Evolutionary conservation across 2,888 invertebrate genomes (phyloP), one percentile per base, ranked within the genome.

Genomic region (Thumatha senex): DNA sequence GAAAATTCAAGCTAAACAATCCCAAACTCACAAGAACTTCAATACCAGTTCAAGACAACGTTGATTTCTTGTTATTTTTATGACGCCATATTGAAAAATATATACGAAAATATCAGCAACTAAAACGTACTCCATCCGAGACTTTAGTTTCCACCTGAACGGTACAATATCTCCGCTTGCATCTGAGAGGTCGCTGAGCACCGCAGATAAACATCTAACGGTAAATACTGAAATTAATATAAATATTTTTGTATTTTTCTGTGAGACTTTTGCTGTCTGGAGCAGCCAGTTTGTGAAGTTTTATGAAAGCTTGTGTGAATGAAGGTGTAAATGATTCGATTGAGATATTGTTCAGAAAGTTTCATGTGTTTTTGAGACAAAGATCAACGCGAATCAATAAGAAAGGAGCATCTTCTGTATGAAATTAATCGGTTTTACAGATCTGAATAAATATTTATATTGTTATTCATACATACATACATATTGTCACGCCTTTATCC

Each of bases 131-230:
- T 10, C 5, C 33, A 33, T 36, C 44, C 12, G 33, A 30, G 29
- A 30, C 24, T 40, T 31, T 13, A 33, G 41, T 34, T 63, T 61
- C 60, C 53, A 58, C 53, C 42, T 56, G 55, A 61, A 41, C 48
- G 63, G 53, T 42, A 31, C 51, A 41, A 49, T 63, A 73, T 70
- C 75, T 40, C 40, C 13, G 55, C 38, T 31, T 48, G 59, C 41
- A 70, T 72, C 69, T 58, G 65, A 67, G 43, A 64, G 59, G 62
- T 51, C 56, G 11, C n/a, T 5, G 30, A 40, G 18, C 18, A 9
- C 36, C 35, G 0, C 12, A 45, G 52, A 53, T 53, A 53, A 52
- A 53, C 38, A 53, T 45, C 48, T 40, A 11, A 38, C 43, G 10
- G 45, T 29, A 48, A 41, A 45, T 48, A 53, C 12, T 14, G 14